Conservation (phyloP, 1,140 invertebrate genomes). For the Drosophila tristis region DNA sequence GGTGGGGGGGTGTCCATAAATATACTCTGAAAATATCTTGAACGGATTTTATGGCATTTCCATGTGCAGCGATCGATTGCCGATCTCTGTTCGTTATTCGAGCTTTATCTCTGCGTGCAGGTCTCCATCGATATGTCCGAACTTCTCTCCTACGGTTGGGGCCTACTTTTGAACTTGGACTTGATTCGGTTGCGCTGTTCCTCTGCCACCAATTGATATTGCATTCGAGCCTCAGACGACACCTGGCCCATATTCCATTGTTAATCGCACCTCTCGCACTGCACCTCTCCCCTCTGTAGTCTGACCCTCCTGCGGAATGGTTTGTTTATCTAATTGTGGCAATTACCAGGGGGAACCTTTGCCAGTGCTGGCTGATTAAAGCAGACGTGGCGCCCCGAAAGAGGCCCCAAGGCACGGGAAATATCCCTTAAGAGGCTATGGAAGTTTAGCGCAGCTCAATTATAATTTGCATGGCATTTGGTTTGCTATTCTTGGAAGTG, state of each 20-base stretch:
- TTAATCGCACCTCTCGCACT: conserved; percentile 17
- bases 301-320: background rate
- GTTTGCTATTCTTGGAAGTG: no score
- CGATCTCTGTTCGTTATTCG: no score
- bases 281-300: no score
- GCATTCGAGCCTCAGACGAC: conserved; percentile 37
- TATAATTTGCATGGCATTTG: no score
- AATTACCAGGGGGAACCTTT: conserved; percentile 30
- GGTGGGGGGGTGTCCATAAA: background rate
- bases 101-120: no score
- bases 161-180: background rate
- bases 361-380: conserved; percentile 19
- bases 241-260: conserved; percentile 65
- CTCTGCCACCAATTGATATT: conserved; percentile 25
- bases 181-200: background rate
- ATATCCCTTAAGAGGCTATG: no score
- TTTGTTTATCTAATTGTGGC: conserved; percentile 33
- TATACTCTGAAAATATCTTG: no score
- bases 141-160: background rate
- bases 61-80: background rate
- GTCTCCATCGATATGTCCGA: no score
- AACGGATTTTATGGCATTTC: background rate
- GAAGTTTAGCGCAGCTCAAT: no score
- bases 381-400: background rate
- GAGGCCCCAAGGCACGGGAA: background rate